Evolutionary conservation across 2,113 vertebrate genomes (phyloP).

Genomic region (Chaenocephalus aceratus): DNA sequence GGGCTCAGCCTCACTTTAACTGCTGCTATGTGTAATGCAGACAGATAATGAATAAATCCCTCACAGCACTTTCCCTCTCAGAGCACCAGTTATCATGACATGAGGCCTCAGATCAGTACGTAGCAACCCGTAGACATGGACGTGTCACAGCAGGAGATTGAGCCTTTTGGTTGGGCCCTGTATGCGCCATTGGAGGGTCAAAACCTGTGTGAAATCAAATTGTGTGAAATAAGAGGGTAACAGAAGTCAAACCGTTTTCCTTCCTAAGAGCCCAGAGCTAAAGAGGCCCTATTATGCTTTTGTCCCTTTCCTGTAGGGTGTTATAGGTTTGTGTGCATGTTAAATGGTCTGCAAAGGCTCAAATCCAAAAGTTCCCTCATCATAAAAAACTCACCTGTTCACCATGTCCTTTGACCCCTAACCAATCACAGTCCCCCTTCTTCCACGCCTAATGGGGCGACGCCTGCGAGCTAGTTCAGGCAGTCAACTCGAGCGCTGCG

Average conservation of each 20-base stretch:
- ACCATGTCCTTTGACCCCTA: too few species aligned
- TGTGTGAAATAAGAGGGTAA: constrained; percentile 13
- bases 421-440: too few species aligned
- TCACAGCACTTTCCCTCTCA: constrained; percentile 29
- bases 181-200: constrained; percentile 1
- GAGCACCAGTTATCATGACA: constrained; percentile 37
- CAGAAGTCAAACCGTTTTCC: not conserved
- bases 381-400: too few species aligned
- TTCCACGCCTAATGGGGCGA: too few species aligned
- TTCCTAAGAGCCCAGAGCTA: not conserved
- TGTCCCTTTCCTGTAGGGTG: too few species aligned
- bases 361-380: too few species aligned
- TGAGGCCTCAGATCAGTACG: constrained; percentile 24
- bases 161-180: too few species aligned
- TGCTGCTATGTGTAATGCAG: constrained; percentile 50
- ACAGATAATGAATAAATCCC: constrained; percentile 53
- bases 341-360: too few species aligned
- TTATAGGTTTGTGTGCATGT: too few species aligned
- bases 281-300: too few species aligned
- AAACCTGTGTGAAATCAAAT: constrained; percentile 22
- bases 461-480: too few species aligned
- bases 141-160: constrained; percentile 9
- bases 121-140: constrained; percentile 48
- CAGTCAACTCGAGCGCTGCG: too few species aligned
- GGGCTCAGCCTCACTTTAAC: constrained; percentile 54